A percentile compares a stretch with the other conserved stretches of the same genome.
These are phyloP conservation scores for Hyperopisus bebe DNA, from an alignment of 2,113 vertebrate species.

Conservation along the genomic window DNA sequence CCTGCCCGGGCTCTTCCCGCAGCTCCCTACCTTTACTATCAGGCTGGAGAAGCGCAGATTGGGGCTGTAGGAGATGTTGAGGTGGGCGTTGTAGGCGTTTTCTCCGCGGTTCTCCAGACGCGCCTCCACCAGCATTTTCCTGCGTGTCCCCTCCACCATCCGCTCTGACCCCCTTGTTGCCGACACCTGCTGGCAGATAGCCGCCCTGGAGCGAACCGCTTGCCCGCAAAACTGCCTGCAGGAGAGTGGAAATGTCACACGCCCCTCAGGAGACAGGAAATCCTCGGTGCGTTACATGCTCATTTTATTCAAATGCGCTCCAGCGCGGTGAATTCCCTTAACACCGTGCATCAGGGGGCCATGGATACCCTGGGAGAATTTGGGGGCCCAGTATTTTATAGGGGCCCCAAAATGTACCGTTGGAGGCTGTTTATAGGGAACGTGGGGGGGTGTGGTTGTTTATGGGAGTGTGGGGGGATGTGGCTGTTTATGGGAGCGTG, in stretches of 20 bases:
- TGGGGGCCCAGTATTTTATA: background rate
- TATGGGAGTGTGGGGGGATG: background rate
- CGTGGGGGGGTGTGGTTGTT: background rate
- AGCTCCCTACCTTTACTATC: slow-evolving; percentile 67
- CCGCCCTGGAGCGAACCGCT: slow-evolving; percentile 48
- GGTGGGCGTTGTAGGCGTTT: slow-evolving; percentile 76
- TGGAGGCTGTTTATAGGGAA: background rate
- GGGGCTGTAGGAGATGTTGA: slow-evolving; percentile 80
- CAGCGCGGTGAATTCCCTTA: background rate
- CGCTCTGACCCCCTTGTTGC: slow-evolving; percentile 49
- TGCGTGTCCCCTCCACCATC: slow-evolving; percentile 69
- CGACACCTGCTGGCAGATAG: slow-evolving; percentile 42
- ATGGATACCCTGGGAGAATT: background rate
- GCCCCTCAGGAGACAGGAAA: too few species aligned
- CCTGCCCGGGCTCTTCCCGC: background rate
- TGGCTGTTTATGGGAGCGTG: too few species aligned
- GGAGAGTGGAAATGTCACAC: background rate
- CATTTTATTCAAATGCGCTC: background rate
- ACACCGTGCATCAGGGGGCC: background rate
- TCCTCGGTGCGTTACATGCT: background rate
- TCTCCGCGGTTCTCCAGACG: slow-evolving; percentile 84
- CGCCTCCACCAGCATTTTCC: slow-evolving; percentile 77
- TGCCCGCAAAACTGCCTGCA: slow-evolving; percentile 77
- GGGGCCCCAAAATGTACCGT: background rate
- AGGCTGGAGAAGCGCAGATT: slow-evolving; percentile 87